Conservation (phyloP, 2,113 vertebrate species). For the Emydura subglobosa region DNA sequence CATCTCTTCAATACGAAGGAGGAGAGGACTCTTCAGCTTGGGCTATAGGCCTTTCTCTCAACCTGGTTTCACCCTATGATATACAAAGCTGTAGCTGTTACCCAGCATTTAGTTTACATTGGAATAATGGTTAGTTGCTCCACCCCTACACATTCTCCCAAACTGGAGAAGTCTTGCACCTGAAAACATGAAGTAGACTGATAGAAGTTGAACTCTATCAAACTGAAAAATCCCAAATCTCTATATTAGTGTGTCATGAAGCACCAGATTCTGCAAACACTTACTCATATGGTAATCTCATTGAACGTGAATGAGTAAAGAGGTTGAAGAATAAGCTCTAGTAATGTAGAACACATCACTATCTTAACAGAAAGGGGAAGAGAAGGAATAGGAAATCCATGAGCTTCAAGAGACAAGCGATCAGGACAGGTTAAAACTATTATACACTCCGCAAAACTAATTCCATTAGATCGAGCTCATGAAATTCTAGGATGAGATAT, state of each 20-base stretch:
- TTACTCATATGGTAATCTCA: background rate
- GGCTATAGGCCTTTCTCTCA: background rate
- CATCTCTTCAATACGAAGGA: background rate
- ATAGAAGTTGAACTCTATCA: slow-evolving; percentile 27
- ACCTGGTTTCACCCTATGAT: background rate
- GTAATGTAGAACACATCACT: background rate
- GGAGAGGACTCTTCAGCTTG: background rate
- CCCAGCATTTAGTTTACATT: background rate
- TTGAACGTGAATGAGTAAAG: background rate
- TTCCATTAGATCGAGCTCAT: background rate
- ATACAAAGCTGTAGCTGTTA: background rate
- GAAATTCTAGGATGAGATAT: background rate
- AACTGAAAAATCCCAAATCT: background rate
- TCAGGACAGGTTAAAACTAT: background rate
- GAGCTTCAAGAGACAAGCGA: background rate
- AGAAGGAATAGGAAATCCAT: background rate
- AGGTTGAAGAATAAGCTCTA: background rate
- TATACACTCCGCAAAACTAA: background rate
- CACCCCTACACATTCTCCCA: background rate
- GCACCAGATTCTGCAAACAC: background rate
- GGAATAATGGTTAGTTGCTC: background rate
- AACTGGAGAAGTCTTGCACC: slow-evolving; percentile 11
- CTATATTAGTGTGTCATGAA: background rate
- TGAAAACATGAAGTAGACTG: background rate
- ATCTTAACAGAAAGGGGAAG: background rate